Conservation (phyloP, 2,113 vertebrate genomes). For the Eretmochelys imbricata region DNA sequence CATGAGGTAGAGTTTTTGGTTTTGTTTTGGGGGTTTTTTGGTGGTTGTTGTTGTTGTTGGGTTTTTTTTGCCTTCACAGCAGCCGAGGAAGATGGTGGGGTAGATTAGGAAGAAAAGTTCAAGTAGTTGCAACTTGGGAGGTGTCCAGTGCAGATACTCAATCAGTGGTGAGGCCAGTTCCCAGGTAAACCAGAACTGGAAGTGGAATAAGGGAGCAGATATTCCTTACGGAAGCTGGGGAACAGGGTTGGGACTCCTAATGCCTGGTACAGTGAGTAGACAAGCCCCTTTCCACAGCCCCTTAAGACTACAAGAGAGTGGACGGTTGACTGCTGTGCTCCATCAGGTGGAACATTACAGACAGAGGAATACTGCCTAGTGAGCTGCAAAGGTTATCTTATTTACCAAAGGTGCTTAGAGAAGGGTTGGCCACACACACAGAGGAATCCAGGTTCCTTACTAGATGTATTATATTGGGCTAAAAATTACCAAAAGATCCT, state of each 20-base stretch:
- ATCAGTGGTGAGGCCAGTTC: neutral
- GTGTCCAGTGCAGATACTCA: neutral
- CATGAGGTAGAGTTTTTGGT: neutral
- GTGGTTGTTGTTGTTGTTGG: too few relatives aligned
- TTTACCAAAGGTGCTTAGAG: neutral
- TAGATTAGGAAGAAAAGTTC: neutral
- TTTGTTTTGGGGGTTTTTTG: too few relatives aligned
- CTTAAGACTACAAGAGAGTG: neutral
- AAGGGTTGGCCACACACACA: neutral
- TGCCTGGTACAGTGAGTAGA: neutral
- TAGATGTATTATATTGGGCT: neutral
- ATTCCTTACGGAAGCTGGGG: neutral
- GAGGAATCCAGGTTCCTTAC: neutral
- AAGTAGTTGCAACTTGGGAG: neutral
- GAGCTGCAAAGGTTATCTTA: neutral
- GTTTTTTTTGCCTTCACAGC: accelerated
- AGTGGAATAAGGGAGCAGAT: neutral
- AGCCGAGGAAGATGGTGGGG: too few relatives aligned
- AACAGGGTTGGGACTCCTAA: neutral
- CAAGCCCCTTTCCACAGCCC: neutral
- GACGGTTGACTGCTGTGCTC: neutral
- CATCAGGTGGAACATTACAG: neutral
- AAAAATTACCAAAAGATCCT: neutral
- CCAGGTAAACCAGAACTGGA: neutral
- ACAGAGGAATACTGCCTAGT: too few relatives aligned